Evolutionary conservation across 1,140 invertebrate species (phyloP).

Genomic region (Trinorchestia longiramus): DNA sequence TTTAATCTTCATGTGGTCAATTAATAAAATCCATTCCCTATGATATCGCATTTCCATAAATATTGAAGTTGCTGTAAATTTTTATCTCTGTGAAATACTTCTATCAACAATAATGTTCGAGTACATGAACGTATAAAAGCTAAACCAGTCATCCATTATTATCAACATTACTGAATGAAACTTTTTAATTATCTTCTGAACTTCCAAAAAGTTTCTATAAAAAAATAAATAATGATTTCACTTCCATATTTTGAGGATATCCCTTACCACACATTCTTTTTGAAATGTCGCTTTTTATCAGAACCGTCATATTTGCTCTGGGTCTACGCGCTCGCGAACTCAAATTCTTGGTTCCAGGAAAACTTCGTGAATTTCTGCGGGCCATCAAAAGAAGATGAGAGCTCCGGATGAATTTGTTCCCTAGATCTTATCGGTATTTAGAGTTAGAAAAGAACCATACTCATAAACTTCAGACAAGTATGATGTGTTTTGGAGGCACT

Average conservation of each 20-base stretch:
- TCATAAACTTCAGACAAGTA: background rate
- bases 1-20: background rate
- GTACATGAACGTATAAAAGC: no score
- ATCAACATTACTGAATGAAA: background rate
- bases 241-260: background rate
- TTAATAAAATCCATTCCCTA: background rate
- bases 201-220: background rate
- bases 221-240: background rate
- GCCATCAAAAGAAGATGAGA: conserved; percentile 9
- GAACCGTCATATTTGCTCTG: background rate
- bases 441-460: background rate
- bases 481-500: conserved; percentile 41
- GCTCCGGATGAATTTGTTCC: background rate
- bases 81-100: background rate
- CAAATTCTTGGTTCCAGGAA: background rate
- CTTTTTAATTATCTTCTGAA: background rate
- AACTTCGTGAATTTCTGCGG: background rate
- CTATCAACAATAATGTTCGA: background rate
- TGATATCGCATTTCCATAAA: background rate
- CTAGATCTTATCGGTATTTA: background rate
- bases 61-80: background rate
- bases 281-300: background rate
- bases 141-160: no score
- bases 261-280: background rate
- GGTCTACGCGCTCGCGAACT: background rate